Percentiles rank a stretch among this genome's conserved stretches.
Evolutionary conservation across 1,140 invertebrate species (phyloP).

Genomic region (Nomia melanderi): DNA sequence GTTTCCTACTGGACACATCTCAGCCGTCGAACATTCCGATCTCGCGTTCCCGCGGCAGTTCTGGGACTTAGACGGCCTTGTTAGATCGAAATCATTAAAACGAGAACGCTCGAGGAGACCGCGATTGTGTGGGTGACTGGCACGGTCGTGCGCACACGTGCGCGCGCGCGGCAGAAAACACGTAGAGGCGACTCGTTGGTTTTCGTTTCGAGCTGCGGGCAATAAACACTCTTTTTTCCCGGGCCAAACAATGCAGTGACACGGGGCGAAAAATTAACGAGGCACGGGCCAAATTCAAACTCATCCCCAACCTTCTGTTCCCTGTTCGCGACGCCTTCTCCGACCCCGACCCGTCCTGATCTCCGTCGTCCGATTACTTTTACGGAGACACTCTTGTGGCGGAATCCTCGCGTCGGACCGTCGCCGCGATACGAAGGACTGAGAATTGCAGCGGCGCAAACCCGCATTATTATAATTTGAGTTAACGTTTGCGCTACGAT

Average conservation of each 20-base stretch:
- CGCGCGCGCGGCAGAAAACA: conserved; percentile 8
- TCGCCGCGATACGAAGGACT: no score
- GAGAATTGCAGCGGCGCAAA: no score
- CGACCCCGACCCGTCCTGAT: neutral
- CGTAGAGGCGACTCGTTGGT: conserved; percentile 40
- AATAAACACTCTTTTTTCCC: conserved; percentile 59
- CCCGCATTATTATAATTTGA: no score
- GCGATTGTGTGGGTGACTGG: conserved; percentile 15
- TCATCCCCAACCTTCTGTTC: conserved; percentile 40
- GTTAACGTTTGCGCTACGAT: no score
- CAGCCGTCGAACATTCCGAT: conserved; percentile 27
- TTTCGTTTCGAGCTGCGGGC: conserved; percentile 56
- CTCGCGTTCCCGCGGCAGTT: neutral
- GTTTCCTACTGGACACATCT: neutral
- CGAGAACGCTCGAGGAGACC: conserved; percentile 45
- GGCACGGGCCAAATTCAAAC: conserved; percentile 57
- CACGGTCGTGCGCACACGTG: conserved; percentile 10
- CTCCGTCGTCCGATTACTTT: neutral
- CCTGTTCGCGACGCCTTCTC: conserved; percentile 3
- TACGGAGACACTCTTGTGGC: neutral
- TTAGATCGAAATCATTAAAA: conserved; percentile 68
- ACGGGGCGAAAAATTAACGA: conserved; percentile 69
- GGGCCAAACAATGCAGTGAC: conserved; percentile 63
- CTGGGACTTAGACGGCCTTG: conserved; percentile 50
- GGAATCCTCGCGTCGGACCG: no score